Percentiles rank a stretch among this genome's conserved stretches.
phyloP scores from a whole-genome alignment of 1,140 invertebrate species.

The Macrobrachium rosenbergii region DNA sequence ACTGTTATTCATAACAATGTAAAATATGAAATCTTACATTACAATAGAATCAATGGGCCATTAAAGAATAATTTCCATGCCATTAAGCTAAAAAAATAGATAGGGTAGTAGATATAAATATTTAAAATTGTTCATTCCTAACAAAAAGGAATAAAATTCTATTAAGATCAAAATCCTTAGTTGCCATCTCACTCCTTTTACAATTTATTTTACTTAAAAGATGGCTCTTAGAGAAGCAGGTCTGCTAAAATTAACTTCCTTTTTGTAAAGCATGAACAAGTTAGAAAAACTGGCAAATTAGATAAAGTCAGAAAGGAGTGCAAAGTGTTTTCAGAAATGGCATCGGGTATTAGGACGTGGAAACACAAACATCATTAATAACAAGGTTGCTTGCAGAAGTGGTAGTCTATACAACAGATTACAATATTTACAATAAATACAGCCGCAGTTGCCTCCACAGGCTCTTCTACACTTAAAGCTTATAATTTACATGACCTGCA shows the following conservation, averaged over 20 bases:
- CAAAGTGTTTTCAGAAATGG: conserved; percentile 54
- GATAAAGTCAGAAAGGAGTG: conserved; percentile 37
- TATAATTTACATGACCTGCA: conserved; percentile 62
- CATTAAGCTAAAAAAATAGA: conserved; percentile 62
- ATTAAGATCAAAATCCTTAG: conserved; percentile 40
- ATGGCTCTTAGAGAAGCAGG: conserved; percentile 36
- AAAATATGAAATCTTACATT: conserved; percentile 65
- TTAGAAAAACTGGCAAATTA: conserved; percentile 35
- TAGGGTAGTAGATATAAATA: conserved; percentile 57
- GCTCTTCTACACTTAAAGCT: conserved; percentile 56
- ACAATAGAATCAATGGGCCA: conserved; percentile 63
- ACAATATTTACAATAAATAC: conserved; percentile 65
- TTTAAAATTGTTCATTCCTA: conserved; percentile 60
- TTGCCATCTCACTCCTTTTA: not conserved
- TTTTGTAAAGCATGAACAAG: conserved; percentile 31
- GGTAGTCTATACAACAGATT: conserved; percentile 63
- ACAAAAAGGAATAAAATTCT: conserved; percentile 24
- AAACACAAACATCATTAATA: conserved; percentile 57
- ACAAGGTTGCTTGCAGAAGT: conserved; percentile 62
- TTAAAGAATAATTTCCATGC: conserved; percentile 64
- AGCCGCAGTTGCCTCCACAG: conserved; percentile 54
- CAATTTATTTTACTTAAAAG: conserved; percentile 56
- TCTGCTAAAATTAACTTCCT: conserved; percentile 35
- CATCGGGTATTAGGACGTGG: conserved; percentile 55
- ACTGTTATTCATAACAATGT: conserved; percentile 65